Percentiles rank a stretch among this genome's conserved stretches.
Conservation (phyloP, 2,888 invertebrate species). For the Andrena bucephala region DNA sequence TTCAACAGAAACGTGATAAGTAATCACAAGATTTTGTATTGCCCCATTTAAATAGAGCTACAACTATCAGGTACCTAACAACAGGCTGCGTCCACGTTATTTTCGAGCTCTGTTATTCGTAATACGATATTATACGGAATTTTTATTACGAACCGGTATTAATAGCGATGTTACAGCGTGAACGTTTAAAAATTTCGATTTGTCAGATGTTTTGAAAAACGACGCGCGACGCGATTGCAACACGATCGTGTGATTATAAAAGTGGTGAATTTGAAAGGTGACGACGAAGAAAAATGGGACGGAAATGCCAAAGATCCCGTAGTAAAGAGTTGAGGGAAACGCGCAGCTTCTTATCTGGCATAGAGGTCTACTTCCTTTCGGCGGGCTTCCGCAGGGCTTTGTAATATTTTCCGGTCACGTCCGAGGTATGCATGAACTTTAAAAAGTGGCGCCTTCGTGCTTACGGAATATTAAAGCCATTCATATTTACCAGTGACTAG, state of each 20-base stretch:
- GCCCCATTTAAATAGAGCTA: too few species aligned
- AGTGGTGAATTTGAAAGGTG: not conserved
- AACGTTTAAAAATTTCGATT: too few species aligned
- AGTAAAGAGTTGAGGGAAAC: constrained; percentile 13
- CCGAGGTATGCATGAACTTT: constrained; percentile 79
- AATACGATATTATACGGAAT: too few species aligned
- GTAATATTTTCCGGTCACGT: constrained; percentile 79
- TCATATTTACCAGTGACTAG: constrained; percentile 78
- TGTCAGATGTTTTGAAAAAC: too few species aligned
- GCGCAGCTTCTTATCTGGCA: constrained; percentile 19
- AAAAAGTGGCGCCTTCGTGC: constrained; percentile 81
- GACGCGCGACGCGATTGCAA: too few species aligned
- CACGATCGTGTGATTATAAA: not conserved
- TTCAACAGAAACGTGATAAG: not conserved
- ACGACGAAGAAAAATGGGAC: constrained; percentile 11
- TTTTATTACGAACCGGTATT: too few species aligned
- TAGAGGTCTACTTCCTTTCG: constrained; percentile 39
- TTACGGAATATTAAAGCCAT: constrained; percentile 82
- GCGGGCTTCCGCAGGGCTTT: constrained; percentile 62
- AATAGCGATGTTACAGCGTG: too few species aligned
- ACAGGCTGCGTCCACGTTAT: too few species aligned
- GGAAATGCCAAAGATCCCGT: not conserved
- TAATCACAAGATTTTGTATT: not conserved
- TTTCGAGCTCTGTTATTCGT: too few species aligned
- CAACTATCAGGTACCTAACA: too few species aligned